Evolutionary conservation across 2,797 vertebrate species (phyloP).

Genomic region (Gymnothorax reevesii): DNA sequence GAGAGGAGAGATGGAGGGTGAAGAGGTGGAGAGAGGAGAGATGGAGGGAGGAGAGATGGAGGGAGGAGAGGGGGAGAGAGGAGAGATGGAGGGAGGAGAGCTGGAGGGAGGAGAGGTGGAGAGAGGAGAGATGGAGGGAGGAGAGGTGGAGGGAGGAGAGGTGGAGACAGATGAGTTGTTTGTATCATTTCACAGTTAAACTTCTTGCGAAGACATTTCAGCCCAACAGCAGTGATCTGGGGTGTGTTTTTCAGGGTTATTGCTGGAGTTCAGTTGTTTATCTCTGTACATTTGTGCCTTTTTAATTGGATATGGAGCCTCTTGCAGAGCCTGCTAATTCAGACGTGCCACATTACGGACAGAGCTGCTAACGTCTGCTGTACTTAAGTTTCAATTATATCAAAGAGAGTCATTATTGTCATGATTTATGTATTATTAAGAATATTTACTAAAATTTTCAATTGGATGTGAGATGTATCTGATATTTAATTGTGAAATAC

Average conservation of each 20-base stretch:
- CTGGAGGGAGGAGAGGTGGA: constrained; percentile 7
- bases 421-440: constrained; percentile 72
- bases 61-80: no score
- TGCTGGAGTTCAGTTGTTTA: constrained; percentile 67
- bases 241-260: constrained; percentile 46
- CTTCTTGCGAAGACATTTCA: constrained; percentile 49
- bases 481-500: constrained; percentile 88
- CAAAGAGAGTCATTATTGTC: constrained; percentile 63
- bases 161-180: constrained; percentile 33
- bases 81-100: no score
- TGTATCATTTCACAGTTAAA: constrained; percentile 30
- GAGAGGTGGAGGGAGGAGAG: constrained; percentile 18
- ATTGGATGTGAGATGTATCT: constrained; percentile 81
- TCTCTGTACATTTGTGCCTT: constrained; percentile 88
- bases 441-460: constrained; percentile 69
- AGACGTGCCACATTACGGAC: constrained; percentile 77
- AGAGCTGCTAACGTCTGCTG: constrained; percentile 85
- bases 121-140: constrained; percentile 7
- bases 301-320: constrained; percentile 79
- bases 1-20: no score
- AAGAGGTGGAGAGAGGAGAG: no score
- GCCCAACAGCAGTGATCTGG: constrained; percentile 35
- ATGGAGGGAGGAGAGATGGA: no score
- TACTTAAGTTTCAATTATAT: constrained; percentile 83
- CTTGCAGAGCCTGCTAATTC: constrained; percentile 77